A percentile compares a stretch with the other conserved stretches of the same genome.
Evolutionary conservation across 1,140 invertebrate species (phyloP).

Genomic region (Akabosia matsudoensis): DNA sequence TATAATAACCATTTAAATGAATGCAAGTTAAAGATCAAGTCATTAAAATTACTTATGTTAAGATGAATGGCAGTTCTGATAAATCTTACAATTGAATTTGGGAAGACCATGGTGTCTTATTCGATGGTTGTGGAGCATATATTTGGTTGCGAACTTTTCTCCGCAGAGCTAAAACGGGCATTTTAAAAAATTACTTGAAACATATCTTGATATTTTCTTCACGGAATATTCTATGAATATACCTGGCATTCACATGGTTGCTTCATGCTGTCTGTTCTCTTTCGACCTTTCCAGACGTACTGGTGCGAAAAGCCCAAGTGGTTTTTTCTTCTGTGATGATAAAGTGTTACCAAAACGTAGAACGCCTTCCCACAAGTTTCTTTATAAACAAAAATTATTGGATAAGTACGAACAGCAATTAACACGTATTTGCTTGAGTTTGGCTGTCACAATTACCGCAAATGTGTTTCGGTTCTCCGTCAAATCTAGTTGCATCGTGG

Average conservation of each 20-base stretch:
- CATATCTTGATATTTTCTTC: no score
- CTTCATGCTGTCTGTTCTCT: neutral
- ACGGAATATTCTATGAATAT: no score
- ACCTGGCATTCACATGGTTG: neutral
- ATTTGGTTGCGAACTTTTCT: neutral
- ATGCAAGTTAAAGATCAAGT: neutral
- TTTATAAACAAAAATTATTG: no score
- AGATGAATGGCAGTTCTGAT: neutral
- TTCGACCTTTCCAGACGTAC: neutral
- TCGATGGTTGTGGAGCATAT: neutral
- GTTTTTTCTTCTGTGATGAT: neutral
- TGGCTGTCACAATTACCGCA: neutral
- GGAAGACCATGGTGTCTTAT: neutral
- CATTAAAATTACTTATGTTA: neutral
- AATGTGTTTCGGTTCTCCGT: neutral
- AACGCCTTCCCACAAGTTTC: conserved; percentile 1
- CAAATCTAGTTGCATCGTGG: neutral
- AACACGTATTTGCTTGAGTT: no score
- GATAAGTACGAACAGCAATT: no score
- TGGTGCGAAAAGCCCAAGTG: neutral
- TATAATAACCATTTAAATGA: neutral
- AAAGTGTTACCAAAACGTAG: neutral
- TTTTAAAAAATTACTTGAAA: no score
- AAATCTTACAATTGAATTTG: neutral
- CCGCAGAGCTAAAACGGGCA: neutral